Evolutionary conservation across 2,113 vertebrate genomes (phyloP).

Genomic region (Probosciger aterrimus): DNA sequence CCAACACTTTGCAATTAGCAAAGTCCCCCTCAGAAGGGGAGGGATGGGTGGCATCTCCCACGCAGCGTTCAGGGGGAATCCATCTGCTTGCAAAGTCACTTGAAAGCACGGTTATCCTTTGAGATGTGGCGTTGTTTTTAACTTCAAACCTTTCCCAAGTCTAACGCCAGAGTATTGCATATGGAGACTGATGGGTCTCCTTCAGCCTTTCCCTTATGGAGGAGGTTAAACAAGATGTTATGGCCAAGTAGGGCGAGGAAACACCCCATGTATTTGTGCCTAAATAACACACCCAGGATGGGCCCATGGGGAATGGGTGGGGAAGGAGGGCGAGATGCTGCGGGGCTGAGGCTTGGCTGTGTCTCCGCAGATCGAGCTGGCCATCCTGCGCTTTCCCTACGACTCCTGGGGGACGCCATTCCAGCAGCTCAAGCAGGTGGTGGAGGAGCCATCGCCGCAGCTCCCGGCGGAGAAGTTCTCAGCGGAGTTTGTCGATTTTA

Average conservation of each 20-base stretch:
- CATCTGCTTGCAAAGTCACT: not conserved
- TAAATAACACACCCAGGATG: not conserved
- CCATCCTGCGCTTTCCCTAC: constrained; percentile 92
- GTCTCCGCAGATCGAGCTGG: constrained; percentile 86
- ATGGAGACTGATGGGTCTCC: not conserved
- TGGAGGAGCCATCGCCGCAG: constrained; percentile 92
- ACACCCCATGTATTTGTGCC: not conserved
- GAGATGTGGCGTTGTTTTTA: not conserved
- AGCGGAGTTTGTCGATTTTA: constrained; percentile 91
- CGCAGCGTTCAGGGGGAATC: not conserved
- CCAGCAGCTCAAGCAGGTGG: constrained; percentile 97
- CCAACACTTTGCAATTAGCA: not conserved
- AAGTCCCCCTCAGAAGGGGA: not conserved
- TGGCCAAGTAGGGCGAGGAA: not conserved
- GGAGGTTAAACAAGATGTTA: not conserved
- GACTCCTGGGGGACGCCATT: constrained; percentile 96
- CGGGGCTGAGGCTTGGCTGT: not conserved
- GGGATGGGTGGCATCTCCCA: not conserved
- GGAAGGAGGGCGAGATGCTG: fast-evolving
- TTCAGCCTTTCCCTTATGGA: not conserved
- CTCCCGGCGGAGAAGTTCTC: constrained; percentile 89
- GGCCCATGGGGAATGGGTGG: fast-evolving
- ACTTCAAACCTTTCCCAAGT: not conserved
- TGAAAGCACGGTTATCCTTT: not conserved
- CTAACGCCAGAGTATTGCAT: fast-evolving